phyloP scores from a whole-genome alignment of 2,113 vertebrate genomes.

The Malurus melanocephalus region DNA sequence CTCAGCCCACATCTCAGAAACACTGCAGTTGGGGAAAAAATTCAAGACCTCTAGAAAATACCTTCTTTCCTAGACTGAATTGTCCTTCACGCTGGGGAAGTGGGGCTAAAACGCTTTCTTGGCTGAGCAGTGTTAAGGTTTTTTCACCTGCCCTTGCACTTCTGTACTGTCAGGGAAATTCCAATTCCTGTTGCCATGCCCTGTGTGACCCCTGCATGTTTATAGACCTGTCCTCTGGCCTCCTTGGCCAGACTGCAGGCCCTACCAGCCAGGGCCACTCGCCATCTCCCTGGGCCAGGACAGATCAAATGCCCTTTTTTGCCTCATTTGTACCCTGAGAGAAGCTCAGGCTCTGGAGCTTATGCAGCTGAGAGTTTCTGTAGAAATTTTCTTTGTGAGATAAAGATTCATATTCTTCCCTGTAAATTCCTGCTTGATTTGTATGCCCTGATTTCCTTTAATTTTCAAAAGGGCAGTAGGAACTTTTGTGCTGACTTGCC shows the following conservation, averaged over 20 bases:
- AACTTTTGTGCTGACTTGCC: neutral
- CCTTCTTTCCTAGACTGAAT: neutral
- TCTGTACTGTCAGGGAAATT: neutral
- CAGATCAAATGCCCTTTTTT: neutral
- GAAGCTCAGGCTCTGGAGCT: neutral
- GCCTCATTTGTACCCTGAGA: neutral
- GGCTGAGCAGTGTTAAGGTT: neutral
- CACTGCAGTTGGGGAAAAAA: neutral
- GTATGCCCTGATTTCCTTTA: neutral
- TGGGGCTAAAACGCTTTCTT: neutral
- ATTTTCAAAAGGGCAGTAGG: neutral
- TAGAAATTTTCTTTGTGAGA: neutral
- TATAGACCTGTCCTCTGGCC: neutral
- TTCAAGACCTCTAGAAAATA: neutral
- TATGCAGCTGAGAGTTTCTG: neutral
- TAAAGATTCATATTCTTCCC: neutral
- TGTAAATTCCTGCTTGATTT: neutral
- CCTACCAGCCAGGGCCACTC: neutral
- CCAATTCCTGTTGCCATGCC: neutral
- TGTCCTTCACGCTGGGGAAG: neutral
- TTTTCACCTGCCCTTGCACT: neutral
- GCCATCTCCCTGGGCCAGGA: neutral
- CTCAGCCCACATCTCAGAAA: neutral
- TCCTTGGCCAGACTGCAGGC: neutral
- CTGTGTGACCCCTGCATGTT: neutral